phyloP scores from a whole-genome alignment of 1,140 invertebrate genomes.

The Alviniconcha marisindica region DNA sequence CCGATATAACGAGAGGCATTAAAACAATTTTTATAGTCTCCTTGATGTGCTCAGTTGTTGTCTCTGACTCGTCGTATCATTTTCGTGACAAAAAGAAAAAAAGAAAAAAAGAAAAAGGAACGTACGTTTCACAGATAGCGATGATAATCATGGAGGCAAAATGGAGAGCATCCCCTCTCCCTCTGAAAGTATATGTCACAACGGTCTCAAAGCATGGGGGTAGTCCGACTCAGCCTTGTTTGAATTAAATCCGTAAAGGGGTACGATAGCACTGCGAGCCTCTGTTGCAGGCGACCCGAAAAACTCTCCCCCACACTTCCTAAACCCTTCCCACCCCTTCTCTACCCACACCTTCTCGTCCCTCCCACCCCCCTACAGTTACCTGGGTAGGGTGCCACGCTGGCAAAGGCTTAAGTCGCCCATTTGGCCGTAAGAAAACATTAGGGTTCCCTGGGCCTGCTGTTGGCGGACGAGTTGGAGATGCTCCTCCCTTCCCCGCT shows the following conservation, averaged over 20 bases:
- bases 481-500: constrained; percentile 18
- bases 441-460: background rate
- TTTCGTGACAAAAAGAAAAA: background rate
- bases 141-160: background rate
- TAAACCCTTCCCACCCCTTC: background rate
- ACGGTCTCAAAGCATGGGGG: background rate
- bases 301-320: background rate
- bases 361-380: background rate
- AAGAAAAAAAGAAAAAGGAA: background rate
- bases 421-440: constrained; percentile 26
- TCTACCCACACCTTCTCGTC: background rate
- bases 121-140: background rate
- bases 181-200: background rate
- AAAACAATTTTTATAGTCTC: too few relatives aligned
- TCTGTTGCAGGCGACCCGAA: constrained; percentile 10
- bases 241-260: constrained; percentile 24
- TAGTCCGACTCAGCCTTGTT: background rate
- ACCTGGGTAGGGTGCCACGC: background rate
- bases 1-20: background rate
- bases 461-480: background rate
- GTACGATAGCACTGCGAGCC: constrained; percentile 29
- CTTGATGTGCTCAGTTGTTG: background rate
- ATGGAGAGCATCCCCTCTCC: background rate
- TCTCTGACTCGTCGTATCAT: background rate
- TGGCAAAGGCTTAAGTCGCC: background rate